Evolutionary conservation across 2,888 invertebrate species (phyloP).

Genomic region (Nysson spinosus): DNA sequence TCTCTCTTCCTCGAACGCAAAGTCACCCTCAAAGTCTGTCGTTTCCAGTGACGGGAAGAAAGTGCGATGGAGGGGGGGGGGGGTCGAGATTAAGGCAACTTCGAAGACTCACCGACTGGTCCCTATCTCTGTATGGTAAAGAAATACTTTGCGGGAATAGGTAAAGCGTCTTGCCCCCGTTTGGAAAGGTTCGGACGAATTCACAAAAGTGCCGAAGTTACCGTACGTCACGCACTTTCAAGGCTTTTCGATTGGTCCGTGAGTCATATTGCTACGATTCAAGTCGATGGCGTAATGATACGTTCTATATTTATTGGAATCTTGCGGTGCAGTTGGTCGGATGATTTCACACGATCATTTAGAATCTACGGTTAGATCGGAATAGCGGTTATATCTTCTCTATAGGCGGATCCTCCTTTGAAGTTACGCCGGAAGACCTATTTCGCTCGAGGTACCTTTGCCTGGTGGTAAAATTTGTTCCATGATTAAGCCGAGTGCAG

Average conservation of each 20-base stretch:
- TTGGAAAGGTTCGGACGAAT: conserved; percentile 42
- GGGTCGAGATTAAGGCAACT: conserved; percentile 56
- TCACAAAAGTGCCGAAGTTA: conserved; percentile 26
- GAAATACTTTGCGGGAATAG: conserved; percentile 49
- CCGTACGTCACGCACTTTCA: conserved; percentile 5
- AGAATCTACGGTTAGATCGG: too few species aligned
- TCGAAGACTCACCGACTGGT: conserved; percentile 41
- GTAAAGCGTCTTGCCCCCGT: conserved; percentile 38
- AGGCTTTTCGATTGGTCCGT: not conserved
- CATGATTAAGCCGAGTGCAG: too few species aligned
- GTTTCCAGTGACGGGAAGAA: conserved; percentile 29
- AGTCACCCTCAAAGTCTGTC: conserved; percentile 58
- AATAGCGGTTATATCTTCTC: too few species aligned
- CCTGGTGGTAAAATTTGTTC: too few species aligned
- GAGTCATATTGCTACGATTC: not conserved
- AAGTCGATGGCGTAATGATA: not conserved
- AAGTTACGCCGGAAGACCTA: too few species aligned
- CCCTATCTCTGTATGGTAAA: conserved; percentile 29
- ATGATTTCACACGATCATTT: too few species aligned
- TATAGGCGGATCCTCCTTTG: too few species aligned
- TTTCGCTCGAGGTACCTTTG: too few species aligned
- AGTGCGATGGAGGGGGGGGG: too few species aligned
- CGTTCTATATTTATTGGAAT: too few species aligned
- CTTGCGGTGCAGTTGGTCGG: too few species aligned
- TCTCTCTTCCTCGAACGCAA: conserved; percentile 24